These are phyloP conservation scores for Papilio xuthus DNA, from an alignment of 1,140 invertebrate species.

Conservation along the genomic window DNA sequence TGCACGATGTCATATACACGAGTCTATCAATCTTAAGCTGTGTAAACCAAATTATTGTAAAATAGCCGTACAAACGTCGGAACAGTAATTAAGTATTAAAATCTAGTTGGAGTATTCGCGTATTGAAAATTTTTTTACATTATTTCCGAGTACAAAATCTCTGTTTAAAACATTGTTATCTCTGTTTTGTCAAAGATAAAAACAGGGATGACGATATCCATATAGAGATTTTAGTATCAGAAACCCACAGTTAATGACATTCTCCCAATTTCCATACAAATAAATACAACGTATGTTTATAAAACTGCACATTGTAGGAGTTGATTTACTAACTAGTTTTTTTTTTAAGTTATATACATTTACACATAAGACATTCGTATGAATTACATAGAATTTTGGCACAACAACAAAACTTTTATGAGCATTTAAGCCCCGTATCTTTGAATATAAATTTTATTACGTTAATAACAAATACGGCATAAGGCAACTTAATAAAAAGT, in stretches of 20 bases:
- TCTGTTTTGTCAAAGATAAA: too few species aligned
- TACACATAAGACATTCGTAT: constrained; percentile 43
- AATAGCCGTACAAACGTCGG: too few species aligned
- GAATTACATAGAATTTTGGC: constrained; percentile 35
- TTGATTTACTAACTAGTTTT: constrained; percentile 45
- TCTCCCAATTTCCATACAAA: constrained; percentile 40
- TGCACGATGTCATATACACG: too few species aligned
- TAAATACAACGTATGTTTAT: constrained; percentile 34
- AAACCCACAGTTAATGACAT: too few species aligned
- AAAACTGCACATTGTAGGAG: constrained; percentile 41
- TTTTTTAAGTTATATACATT: constrained; percentile 46
- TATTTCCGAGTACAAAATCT: too few species aligned
- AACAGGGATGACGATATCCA: too few species aligned
- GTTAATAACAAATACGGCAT: neutral
- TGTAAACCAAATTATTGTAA: neutral
- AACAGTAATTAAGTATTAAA: neutral
- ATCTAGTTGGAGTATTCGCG: neutral
- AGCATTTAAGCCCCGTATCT: constrained; percentile 22
- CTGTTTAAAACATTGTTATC: too few species aligned
- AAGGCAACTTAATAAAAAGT: neutral
- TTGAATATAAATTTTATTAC: constrained; percentile 10
- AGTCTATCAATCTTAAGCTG: neutral
- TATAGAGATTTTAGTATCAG: too few species aligned
- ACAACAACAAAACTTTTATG: constrained; percentile 32
- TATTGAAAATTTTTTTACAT: neutral